A percentile compares a stretch with the other conserved stretches of the same genome.
Conservation (phyloP, 2,113 vertebrate genomes). For the Poeciliopsis occidentalis region DNA sequence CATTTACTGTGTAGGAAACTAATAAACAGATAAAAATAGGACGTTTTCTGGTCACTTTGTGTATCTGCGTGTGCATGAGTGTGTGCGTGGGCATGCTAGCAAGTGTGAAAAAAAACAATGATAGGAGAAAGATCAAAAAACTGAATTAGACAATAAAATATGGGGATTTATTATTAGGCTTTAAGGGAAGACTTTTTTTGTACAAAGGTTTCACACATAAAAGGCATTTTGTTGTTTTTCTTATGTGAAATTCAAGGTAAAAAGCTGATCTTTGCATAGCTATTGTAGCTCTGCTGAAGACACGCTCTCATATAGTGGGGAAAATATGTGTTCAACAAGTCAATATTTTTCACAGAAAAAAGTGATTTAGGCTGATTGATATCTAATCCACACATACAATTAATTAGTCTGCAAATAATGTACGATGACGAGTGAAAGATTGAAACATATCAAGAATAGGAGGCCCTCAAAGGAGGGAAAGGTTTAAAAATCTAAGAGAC, state of each 20-base stretch:
- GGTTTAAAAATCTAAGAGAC: too few species aligned
- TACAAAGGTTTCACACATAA: not conserved
- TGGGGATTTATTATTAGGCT: not conserved
- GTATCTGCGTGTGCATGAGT: too few species aligned
- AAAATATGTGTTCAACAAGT: too few species aligned
- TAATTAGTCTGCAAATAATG: not conserved
- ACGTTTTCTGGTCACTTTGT: not conserved
- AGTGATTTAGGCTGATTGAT: not conserved
- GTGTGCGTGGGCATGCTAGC: too few species aligned
- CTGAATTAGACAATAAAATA: not conserved
- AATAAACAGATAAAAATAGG: conserved; percentile 12
- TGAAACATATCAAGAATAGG: not conserved
- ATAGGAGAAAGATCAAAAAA: not conserved
- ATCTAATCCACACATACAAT: not conserved
- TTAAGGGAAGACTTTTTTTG: not conserved
- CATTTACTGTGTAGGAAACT: conserved; percentile 25
- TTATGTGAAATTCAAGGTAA: not conserved
- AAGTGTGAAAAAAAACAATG: too few species aligned
- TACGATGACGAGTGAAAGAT: not conserved
- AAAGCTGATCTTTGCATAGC: not conserved
- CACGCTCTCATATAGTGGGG: not conserved
- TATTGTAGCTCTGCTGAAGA: not conserved
- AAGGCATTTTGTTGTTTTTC: not conserved
- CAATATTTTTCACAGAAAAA: too few species aligned
- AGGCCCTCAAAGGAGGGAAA: not conserved